Base-by-base conservation (phyloP, 1,140 invertebrate species). In the Leptopilina clavipes region DNA sequence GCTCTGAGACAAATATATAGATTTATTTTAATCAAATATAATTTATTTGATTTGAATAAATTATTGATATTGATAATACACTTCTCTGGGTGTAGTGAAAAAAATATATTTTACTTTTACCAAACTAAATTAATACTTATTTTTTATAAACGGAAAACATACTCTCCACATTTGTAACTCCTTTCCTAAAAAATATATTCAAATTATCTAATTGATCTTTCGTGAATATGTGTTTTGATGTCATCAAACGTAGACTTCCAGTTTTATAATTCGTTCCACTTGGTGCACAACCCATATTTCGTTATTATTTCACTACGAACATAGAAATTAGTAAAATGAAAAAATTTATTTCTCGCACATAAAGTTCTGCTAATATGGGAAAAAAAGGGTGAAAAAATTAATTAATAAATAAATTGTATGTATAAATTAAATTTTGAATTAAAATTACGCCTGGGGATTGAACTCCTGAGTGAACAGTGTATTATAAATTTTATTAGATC, bases 141-240 rank as follows among this genome's bases (percentile, higher is more conserved):
- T n/a, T n/a, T n/a, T n/a, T n/a, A n/a, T n/a, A n/a, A n/a, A n/a
- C n/a, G n/a, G n/a, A n/a, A n/a, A n/a, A 65, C 59, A 5, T 65
- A 65, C 59, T 65, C n/a, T 65, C 59, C 12, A 31, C 12, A 14
- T 31, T 12, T 31, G 11, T 7, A 31, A 65, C 59, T n/a, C 25
- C 7, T 11, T 80, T 75, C 3, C 80, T 75, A 54, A 87, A 86
- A 70, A 86, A 86, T 1, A 79, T 78, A 73, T 87, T 87, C 40
- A 89, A 79, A 43, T 81, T 83, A n/a, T 83, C 75, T 37, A 89
- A 77, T 72, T 89, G 87, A 22, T 84, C 83, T 18, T 76, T 78
- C 71, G 79, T 84, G 79, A 89, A 89, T 43, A 79, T 72, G 2
- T 88, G 80, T 31, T 86, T 85, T 40, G 86, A 85, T 14, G 81